Evolutionary conservation across 2,888 invertebrate genomes (phyloP).

Genomic region (Melanchra persicariae): DNA sequence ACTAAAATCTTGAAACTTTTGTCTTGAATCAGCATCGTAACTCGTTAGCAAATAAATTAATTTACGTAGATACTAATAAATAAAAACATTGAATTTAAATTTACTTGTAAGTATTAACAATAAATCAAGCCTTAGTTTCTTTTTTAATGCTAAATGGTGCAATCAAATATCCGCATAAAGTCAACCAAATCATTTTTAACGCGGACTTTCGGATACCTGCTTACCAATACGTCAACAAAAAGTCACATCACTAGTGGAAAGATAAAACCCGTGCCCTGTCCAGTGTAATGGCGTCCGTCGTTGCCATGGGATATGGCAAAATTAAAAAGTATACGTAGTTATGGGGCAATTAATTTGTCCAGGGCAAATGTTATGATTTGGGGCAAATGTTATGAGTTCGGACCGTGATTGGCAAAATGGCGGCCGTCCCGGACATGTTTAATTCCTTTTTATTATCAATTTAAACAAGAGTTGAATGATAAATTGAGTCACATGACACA

Average conservation of each 20-base stretch:
- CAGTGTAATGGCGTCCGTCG: slow-evolving; percentile 44
- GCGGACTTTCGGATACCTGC: slow-evolving; percentile 18
- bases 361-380: slow-evolving; percentile 54
- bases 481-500: slow-evolving; percentile 40
- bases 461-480: slow-evolving; percentile 29
- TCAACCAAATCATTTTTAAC: background rate
- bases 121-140: background rate
- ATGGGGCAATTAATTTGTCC: slow-evolving; percentile 61
- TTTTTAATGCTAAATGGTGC: background rate
- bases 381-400: slow-evolving; percentile 48
- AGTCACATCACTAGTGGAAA: slow-evolving; percentile 55
- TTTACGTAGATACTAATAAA: background rate
- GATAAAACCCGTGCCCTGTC: slow-evolving; percentile 56
- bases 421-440: slow-evolving; percentile 22
- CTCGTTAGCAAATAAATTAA: background rate
- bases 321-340: slow-evolving; percentile 60
- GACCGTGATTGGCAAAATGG: slow-evolving; percentile 59
- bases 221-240: background rate
- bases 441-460: slow-evolving; percentile 59
- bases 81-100: background rate
- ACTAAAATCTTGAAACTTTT: background rate
- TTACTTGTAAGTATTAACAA: background rate
- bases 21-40: background rate
- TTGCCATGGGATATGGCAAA: slow-evolving; percentile 60
- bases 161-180: background rate